These are phyloP conservation scores for Lagocephalus sceleratus DNA, from an alignment of 2,797 vertebrate species.

Conservation along the genomic window DNA sequence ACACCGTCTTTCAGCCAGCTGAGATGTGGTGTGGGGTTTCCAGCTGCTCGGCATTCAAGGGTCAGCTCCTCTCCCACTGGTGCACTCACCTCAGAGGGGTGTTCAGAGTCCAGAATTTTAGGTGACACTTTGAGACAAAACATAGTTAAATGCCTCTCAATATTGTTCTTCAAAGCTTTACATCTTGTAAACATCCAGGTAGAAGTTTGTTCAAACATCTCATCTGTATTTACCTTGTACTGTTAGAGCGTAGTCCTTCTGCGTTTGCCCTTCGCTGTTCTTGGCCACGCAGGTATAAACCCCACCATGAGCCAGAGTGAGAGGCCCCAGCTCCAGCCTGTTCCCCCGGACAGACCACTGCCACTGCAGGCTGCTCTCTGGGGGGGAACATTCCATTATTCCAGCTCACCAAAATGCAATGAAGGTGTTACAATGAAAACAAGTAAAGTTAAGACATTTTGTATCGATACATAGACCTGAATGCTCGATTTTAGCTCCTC, in stretches of 20 bases:
- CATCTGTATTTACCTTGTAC: conserved; percentile 77
- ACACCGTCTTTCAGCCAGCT: conserved; percentile 87
- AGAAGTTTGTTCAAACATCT: background rate
- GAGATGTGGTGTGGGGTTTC: conserved; percentile 80
- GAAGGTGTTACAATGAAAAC: too few relatives aligned
- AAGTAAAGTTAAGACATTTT: too few relatives aligned
- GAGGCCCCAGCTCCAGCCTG: conserved; percentile 83
- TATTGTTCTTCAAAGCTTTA: background rate
- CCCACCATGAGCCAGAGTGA: conserved; percentile 83
- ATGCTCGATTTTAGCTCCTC: too few relatives aligned
- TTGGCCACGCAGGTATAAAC: conserved; percentile 82
- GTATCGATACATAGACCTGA: too few relatives aligned
- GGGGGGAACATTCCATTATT: conserved; percentile 23
- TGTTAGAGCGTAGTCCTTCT: conserved; percentile 80
- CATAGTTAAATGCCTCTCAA: background rate
- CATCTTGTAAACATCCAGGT: background rate
- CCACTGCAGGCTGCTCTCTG: conserved; percentile 77
- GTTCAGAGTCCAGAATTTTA: conserved; percentile 72
- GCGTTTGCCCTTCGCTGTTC: conserved; percentile 67
- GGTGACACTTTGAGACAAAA: conserved; percentile 74
- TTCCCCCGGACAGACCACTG: conserved; percentile 78
- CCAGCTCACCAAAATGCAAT: background rate
- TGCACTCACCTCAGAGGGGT: conserved; percentile 76
- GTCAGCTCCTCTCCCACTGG: conserved; percentile 73
- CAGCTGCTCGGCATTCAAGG: conserved; percentile 80